phyloP scores from a whole-genome alignment of 2,888 invertebrate species.

The Torymus aiolomorphi region DNA sequence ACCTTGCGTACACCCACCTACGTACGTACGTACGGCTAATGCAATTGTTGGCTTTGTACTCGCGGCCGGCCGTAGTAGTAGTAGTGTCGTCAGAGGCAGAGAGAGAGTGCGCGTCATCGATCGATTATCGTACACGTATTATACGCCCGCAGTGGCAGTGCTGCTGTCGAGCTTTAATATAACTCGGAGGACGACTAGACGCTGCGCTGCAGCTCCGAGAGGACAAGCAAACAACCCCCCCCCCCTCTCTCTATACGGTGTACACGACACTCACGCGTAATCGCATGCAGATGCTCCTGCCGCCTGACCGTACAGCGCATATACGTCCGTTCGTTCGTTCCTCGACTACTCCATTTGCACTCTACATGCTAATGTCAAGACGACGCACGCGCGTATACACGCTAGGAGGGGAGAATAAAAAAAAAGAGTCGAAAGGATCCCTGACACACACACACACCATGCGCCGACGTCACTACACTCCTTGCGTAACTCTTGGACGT shows the following conservation, averaged over 20 bases:
- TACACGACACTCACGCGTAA: neutral
- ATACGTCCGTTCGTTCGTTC: too few species aligned
- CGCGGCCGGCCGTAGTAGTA: neutral
- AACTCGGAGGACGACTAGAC: too few species aligned
- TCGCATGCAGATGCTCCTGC: constrained; percentile 31
- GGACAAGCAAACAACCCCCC: too few species aligned
- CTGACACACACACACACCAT: too few species aligned
- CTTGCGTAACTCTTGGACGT: neutral
- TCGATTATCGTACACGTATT: constrained; percentile 17
- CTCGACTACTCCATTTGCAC: constrained; percentile 10
- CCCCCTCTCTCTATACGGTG: too few species aligned
- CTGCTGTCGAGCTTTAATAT: too few species aligned
- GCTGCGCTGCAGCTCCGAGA: too few species aligned
- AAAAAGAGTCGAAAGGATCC: too few species aligned
- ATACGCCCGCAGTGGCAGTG: too few species aligned
- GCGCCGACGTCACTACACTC: too few species aligned
- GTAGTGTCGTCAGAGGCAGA: neutral
- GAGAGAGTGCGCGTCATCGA: constrained; percentile 24
- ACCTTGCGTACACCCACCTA: neutral
- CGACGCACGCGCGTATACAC: neutral
- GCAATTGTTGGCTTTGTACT: neutral
- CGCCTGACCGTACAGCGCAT: too few species aligned
- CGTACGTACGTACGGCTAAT: neutral
- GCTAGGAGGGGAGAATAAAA: neutral
- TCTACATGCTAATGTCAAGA: constrained; percentile 17